Base-by-base conservation (phyloP, 2,113 vertebrate genomes). In the Hemiscyllium ocellatum region DNA sequence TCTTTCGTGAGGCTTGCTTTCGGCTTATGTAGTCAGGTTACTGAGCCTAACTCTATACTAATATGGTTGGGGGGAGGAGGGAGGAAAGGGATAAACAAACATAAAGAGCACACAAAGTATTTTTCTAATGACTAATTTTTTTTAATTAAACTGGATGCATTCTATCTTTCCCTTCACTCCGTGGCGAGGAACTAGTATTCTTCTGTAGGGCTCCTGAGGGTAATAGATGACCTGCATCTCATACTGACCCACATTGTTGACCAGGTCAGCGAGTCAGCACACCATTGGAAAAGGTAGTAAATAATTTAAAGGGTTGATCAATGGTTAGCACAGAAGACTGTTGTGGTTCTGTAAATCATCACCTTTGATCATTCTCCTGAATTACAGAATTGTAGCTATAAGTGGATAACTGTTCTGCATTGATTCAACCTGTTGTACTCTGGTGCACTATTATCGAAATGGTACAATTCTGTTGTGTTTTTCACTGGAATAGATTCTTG, bases 241-340 rank as follows among this genome's bases (percentile, higher is more conserved):
- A 93, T n/a, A 22, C 33, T 65, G 61, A 93, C 61, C 89, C 65
- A 66, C 19, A 0, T 2, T 68, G 33, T 66, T 93, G 29, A 66
- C 33, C n/a, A 93, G 89, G 89, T 93, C 89, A 93, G 89, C 50
- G 95, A 83, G 96, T 96, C 96, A 96, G 86, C 95, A 96, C 96
- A 96, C 96, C 96, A 96, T 96, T 96, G 96, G 96, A 89, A 96
- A 96, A 95, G 96, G 90, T 76, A 69, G 0, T 97, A 96, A 97
- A 97, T 97, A 97, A 97, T 97, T 97, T 94, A 97, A 96, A 97
- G 96, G 96, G 96, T 96, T 96, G 96, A 96, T 96, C 69, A 91
- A 93, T 96, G 95, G 96, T 96, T 96, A 96, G 20, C 33, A 0
- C 96, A 96, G 96, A 96, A 97, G 97, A 96, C 96, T 96, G 96